phyloP scores from a whole-genome alignment of 2,797 vertebrate genomes.

The Sylvia borin region DNA sequence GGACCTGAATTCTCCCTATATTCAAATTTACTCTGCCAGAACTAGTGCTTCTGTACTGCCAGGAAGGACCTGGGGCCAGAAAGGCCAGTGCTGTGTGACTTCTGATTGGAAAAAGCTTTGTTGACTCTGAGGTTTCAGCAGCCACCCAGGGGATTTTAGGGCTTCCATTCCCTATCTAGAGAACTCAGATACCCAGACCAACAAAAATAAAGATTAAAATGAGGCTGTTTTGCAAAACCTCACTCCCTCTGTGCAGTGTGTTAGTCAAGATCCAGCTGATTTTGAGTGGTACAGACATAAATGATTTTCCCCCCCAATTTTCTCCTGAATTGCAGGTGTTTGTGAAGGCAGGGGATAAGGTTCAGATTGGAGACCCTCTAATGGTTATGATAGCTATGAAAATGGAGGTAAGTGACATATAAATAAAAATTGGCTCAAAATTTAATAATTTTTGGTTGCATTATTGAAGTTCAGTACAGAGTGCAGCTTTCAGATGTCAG shows the following conservation, averaged over 20 bases:
- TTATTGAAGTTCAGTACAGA: background rate
- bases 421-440: background rate
- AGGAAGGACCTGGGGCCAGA: background rate
- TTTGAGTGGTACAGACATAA: background rate
- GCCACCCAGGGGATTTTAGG: background rate
- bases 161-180: background rate
- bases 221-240: background rate
- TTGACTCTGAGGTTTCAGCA: background rate
- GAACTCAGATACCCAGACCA: background rate
- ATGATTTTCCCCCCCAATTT: background rate
- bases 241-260: background rate
- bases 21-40: background rate
- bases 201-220: background rate
- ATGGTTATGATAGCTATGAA: constrained; percentile 99
- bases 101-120: background rate
- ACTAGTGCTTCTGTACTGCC: background rate
- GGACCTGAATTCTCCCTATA: background rate
- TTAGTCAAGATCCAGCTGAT: background rate
- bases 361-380: constrained; percentile 87
- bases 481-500: background rate
- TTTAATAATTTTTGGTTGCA: background rate
- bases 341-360: constrained; percentile 90
- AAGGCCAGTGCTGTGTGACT: background rate
- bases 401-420: constrained; percentile 89
- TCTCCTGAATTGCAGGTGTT: constrained; percentile 82